Evolutionary conservation across 2,888 invertebrate species (phyloP).

Genomic region (Sminthurides aquaticus): DNA sequence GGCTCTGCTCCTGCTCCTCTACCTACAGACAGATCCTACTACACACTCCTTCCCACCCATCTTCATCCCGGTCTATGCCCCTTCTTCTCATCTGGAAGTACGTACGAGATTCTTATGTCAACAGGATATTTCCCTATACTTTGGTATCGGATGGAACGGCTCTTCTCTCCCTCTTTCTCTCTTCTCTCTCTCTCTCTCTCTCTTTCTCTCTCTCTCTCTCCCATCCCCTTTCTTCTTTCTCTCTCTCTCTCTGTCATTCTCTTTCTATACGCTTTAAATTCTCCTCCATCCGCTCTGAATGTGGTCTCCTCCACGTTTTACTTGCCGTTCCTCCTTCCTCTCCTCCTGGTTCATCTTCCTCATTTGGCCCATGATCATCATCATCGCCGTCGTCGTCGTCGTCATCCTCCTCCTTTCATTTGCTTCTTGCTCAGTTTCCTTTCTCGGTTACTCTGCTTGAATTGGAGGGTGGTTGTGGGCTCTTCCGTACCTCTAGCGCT

Average conservation of each 20-base stretch:
- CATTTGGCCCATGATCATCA: not conserved
- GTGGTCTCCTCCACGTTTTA: not conserved
- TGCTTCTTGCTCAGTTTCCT: not conserved
- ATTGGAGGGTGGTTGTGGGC: not conserved
- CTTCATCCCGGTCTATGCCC: not conserved
- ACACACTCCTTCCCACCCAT: too few species aligned
- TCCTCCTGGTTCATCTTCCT: not conserved
- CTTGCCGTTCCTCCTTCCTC: not conserved
- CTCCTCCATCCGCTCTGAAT: not conserved
- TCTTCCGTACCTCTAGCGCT: too few species aligned
- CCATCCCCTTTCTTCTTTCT: not conserved
- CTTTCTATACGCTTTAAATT: not conserved
- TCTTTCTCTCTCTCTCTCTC: not conserved
- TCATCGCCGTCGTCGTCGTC: too few species aligned
- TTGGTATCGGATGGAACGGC: too few species aligned
- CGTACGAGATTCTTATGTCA: not conserved
- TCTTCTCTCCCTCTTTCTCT: conserved; percentile 1
- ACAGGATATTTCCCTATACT: not conserved
- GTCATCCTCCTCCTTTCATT: too few species aligned
- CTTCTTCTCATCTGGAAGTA: not conserved
- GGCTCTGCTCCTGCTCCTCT: not conserved
- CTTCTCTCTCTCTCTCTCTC: conserved; percentile 1
- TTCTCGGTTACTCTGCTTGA: not conserved
- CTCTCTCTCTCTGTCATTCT: conserved; percentile 2
- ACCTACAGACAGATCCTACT: too few species aligned